phyloP scores from a whole-genome alignment of 2,113 vertebrate species.

The Bubo scandiacus region DNA sequence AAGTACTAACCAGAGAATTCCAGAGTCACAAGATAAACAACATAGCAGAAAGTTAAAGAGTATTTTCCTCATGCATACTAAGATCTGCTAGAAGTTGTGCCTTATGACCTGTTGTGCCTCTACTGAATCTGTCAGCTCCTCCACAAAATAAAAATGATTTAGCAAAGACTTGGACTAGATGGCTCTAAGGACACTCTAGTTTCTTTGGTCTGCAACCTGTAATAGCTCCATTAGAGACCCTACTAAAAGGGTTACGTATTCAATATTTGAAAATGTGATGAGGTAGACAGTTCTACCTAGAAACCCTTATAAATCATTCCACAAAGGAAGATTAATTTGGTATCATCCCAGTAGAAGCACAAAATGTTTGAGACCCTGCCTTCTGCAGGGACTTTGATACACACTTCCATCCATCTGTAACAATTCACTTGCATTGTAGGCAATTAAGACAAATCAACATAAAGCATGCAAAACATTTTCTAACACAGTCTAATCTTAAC shows the following conservation, averaged over 20 bases:
- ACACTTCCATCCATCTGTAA: neutral
- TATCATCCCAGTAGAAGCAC: neutral
- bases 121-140: neutral
- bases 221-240: neutral
- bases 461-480: neutral
- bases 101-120: neutral
- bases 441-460: neutral
- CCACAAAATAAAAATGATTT: neutral
- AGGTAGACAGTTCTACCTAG: neutral
- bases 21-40: neutral
- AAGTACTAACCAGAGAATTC: neutral
- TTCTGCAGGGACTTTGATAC: neutral
- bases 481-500: neutral
- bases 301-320: neutral
- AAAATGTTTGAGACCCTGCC: neutral
- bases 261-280: neutral
- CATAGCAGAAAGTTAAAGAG: neutral
- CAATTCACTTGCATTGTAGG: neutral
- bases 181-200: neutral
- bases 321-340: neutral
- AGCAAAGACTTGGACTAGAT: neutral
- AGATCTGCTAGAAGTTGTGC: neutral
- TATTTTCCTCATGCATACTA: neutral
- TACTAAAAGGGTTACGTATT: neutral
- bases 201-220: neutral